Base-by-base conservation (phyloP, 2,797 vertebrate species). In the Macrochelys suwanniensis region DNA sequence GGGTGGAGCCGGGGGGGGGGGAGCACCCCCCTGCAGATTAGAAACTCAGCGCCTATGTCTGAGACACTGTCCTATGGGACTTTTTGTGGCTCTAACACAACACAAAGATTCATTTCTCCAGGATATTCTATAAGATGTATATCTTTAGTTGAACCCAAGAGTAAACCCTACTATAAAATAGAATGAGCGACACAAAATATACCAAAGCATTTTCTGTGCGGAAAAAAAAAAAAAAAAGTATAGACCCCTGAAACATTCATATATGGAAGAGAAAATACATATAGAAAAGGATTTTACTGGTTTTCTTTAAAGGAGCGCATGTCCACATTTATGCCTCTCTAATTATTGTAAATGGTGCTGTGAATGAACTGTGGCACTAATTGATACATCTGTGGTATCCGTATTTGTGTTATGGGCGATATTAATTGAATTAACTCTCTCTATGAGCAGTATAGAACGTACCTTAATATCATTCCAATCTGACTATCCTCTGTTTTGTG, bases 351-450 rank as follows among this genome's bases (percentile, higher is more conserved):
- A 47, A 76, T 45, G 71, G 42, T 25, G 12, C 37, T 45, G 71
- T 13, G 45, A 47, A 76, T 76, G 12, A 74, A 74, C 71, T 26
- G 23, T 76, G 71, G 71, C 45, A 47, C 71, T 47, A 47, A 92
- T 84, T 88, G 86, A 82, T 89, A n/a, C 84, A 82, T 94, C 95
- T 96, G 82, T 86, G 91, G 90, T 82, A 85, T 76, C 78, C 3
- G 7, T 79, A 53, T 80, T 95, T 91, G 54, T 91, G 86, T 65
- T 92, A 77, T 59, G 84, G 84, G 80, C 65, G 92, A 89, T 92
- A 95, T 96, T 91, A 96, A 96, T 92, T 90, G 89, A 87, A 68
- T 86, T 93, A 93, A 77, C 85, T 78, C 65, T 68, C 56, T 68
- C 80, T 92, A 79, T 21, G n/a, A 96, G 68, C 54, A 80, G 42